Base-by-base conservation (phyloP, 2,888 invertebrate species). In the Mesochorus sp. region DNA sequence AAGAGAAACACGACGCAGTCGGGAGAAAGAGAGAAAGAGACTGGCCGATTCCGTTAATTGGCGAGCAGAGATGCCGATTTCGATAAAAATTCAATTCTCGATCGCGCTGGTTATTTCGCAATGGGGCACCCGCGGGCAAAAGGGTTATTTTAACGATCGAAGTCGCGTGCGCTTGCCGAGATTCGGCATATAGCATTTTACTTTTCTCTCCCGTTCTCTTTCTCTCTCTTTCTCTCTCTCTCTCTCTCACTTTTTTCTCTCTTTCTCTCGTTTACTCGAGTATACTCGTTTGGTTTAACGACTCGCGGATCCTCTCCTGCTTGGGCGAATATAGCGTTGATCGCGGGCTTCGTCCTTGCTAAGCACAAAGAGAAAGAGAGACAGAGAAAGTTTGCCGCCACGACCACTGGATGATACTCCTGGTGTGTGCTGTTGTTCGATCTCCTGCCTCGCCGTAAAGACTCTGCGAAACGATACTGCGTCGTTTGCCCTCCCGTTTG, bases 21-120 rank as follows among this genome's bases (percentile, higher is more conserved):
- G n/a, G n/a, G n/a, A n/a, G n/a, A n/a, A 55, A 24, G 17, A 39
- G 24, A 49, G 21, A 39, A 39, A 57, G 74, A 66, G 71, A 42
- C 61, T 53, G 39, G 53, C 61, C 72, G 77, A 78, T 74, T 74
- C 55, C 51, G 71, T 80, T 62, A 71, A 78, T 73, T 72, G 73
- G 66, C 73, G 73, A 73, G 57, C 62, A 73, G 76, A 77, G 77
- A 78, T 78, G 74, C 78, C 74, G 78, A 78, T 78, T 74, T 84
- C 86, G 87, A 89, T 88, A 89, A 88, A 89, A 89, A 89, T 89
- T 89, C 89, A 89, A 89, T 87, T 88, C 86, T 88, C 85, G 88
- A 84, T 84, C 87, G 85, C 86, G 86, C 87, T 85, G 85, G 88
- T 86, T 88, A 89, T 88, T 88, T 89, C 88, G 88, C 78, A 74